phyloP scores from a whole-genome alignment of 2,113 vertebrate genomes.

The Atlantisia rogersi region DNA sequence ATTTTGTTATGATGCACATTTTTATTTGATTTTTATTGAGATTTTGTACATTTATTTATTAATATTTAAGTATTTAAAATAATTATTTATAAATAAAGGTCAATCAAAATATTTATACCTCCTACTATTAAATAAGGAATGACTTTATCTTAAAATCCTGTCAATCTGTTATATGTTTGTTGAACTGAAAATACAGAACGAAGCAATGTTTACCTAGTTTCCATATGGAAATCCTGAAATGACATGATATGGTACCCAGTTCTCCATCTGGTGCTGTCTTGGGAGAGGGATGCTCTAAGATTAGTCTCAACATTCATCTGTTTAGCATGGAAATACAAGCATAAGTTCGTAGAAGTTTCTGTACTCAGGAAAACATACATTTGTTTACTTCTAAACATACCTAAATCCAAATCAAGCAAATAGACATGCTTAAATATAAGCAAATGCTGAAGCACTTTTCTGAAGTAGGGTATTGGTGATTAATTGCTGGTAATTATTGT shows the following conservation, averaged over 20 bases:
- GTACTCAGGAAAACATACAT: neutral
- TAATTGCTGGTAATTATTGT: neutral
- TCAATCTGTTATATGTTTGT: slow-evolving; percentile 57
- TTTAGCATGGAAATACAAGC: neutral
- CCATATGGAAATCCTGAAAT: neutral
- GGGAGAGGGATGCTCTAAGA: neutral
- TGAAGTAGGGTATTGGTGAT: neutral
- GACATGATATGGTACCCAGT: neutral
- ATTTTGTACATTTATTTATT: slow-evolving; percentile 79
- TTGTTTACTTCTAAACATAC: neutral
- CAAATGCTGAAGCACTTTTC: neutral
- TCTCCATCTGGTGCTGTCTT: slow-evolving; percentile 6
- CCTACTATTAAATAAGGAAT: slow-evolving; percentile 48
- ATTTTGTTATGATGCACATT: neutral
- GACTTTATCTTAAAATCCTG: slow-evolving; percentile 60
- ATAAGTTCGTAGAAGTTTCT: neutral
- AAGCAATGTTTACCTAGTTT: neutral
- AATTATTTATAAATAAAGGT: slow-evolving; percentile 76
- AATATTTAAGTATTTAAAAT: slow-evolving; percentile 77
- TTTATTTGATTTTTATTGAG: neutral
- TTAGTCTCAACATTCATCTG: neutral
- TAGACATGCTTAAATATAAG: neutral
- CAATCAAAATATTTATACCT: slow-evolving; percentile 74
- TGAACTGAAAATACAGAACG: slow-evolving; percentile 22
- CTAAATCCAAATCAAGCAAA: neutral